Evolutionary conservation across 2,113 vertebrate species (phyloP).

Genomic region (Ptyas mucosa): DNA sequence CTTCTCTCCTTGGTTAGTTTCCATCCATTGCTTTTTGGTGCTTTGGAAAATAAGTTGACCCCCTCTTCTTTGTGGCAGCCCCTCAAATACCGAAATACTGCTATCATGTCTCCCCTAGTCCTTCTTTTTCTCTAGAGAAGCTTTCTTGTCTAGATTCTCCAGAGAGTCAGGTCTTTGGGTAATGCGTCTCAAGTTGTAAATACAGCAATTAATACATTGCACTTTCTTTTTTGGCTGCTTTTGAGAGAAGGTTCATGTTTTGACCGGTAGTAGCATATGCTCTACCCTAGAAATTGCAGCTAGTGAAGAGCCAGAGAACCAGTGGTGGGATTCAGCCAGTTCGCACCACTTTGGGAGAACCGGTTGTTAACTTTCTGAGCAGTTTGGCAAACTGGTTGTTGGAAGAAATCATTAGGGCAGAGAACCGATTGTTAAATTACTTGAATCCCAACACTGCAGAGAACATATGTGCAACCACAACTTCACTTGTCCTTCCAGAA

Average conservation of each 20-base stretch:
- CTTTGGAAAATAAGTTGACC: background rate
- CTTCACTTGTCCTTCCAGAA: background rate
- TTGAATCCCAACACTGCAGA: background rate
- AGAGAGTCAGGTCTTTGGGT: background rate
- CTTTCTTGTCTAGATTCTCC: background rate
- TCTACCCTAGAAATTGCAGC: background rate
- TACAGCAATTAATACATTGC: background rate
- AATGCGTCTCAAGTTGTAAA: background rate
- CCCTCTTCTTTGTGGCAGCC: background rate
- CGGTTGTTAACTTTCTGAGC: no score
- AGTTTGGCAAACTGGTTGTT: no score
- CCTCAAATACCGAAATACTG: background rate
- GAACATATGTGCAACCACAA: background rate
- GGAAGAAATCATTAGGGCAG: no score
- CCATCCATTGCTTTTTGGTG: background rate
- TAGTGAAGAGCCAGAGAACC: background rate
- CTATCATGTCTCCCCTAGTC: background rate
- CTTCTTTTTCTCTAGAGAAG: background rate
- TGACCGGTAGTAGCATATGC: background rate
- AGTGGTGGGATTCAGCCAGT: no score
- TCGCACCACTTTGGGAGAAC: no score
- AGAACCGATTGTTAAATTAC: no score
- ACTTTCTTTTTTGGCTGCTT: background rate
- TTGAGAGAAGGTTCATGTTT: background rate
- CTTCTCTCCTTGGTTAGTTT: no score